Evolutionary conservation across 2,888 invertebrate species (phyloP), one percentile per base, ranked within the genome.

Genomic region (Ophion costatus): DNA sequence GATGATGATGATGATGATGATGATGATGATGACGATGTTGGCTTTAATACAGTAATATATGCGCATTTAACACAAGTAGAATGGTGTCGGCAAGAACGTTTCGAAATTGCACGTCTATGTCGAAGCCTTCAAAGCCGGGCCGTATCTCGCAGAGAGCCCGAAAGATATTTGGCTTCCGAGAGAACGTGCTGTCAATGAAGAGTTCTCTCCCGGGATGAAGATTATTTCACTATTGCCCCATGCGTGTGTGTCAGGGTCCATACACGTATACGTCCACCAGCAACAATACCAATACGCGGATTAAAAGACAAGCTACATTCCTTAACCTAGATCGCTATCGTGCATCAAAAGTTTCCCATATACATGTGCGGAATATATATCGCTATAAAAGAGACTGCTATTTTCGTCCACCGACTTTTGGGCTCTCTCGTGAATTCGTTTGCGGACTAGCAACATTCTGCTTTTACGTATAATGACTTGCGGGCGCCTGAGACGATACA

Each of bases 281-380:
- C 33, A 20, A 33, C 14, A 56, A 79, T 24, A 79, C 80, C 73
- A 66, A 73, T 71, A 66, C 77, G 22, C 74, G 29, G 67, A 73
- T 66, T 74, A 20, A 70, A 66, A 80, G 64, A 83, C 77, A 59
- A 56, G 73, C 77, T 59, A 78, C 80, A 83, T 85, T 83, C 82
- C 77, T 77, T 77, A 83, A 75, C 83, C 82, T 77, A 80, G 77
- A 85, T 83, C 73, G 77, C 83, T 80, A 85, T 85, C 85, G 85
- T 75, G 77, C 74, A 78, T 80, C 77, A 22, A 20, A 74, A 69
- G 75, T 74, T 74, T 74, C 63, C 63, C 73, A 78, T 69, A 77
- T 64, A 64, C 51, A 80, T 75, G 74, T 45, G 64, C 38, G 42
- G 69, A 83, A 80, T 78, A 42, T 74, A 76, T 80, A 82, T 80